Base-by-base conservation (phyloP, 2,888 invertebrate genomes). In the Drosophila conformis region DNA sequence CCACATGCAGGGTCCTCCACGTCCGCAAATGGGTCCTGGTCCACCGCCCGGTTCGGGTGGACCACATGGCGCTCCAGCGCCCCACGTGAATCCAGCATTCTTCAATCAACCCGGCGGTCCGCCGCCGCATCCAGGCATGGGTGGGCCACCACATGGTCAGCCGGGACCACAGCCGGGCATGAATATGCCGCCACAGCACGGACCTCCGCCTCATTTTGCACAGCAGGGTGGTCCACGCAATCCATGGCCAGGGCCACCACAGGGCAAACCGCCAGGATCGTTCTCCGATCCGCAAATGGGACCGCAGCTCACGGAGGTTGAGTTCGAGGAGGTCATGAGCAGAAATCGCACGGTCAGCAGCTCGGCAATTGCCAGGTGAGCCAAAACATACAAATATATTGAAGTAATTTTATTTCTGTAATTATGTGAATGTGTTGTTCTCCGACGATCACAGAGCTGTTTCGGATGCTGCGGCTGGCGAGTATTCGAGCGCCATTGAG, bases 301-400 rank as follows among this genome's bases (percentile, higher is more conserved):
- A 10, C 95, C 96, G 1, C 95, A 95, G 73, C 94, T 98, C 80
- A 95, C 96, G 77, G 99, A 99, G 93, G 97, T 96, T 42, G 99
- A 99, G 94, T 99, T 99, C 94, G 99, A 99, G 93, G 99, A 99
- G 93, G 98, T 99, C 65, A 99, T 99, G 97, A 96, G 97, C 67
- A 95, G 99, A 78, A 99, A 99, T 94, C 95, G 99, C 83, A 99
- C 99, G 11, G 99, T 99, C 0, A 99, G 98, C 42, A 98, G 98
- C 82, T 98, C 98, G 61, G 99, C 99, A 25, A 99, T 99, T 81
- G 97, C 98, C 18, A 91, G 93, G 92, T 93, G 69, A 53, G 73
- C 21, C 21, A 13, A n/a, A 21, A 33, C 29, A 46, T 33, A 0
- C 8, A 36, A 13, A 58, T 15, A 51, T 18, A 27, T 13, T 59